phyloP scores from a whole-genome alignment of 2,888 invertebrate species.

The Monoplex corrugatus region DNA sequence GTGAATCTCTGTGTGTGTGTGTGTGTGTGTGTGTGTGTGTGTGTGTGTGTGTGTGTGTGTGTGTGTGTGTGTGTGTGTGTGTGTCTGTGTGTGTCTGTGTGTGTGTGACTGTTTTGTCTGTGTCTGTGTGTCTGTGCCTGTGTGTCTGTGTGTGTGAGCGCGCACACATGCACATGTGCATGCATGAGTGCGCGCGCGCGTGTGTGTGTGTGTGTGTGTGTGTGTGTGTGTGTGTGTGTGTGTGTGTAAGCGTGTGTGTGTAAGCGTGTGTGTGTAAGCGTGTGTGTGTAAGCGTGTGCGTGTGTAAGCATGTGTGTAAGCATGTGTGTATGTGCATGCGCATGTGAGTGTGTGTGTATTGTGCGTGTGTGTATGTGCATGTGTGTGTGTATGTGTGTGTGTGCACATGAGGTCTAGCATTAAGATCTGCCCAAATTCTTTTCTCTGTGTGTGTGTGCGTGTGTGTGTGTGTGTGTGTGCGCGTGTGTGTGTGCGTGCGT shows the following conservation, averaged over 20 bases:
- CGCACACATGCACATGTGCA: neutral
- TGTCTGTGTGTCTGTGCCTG: neutral
- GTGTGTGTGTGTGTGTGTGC: constrained; percentile 6
- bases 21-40: neutral
- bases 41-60: neutral
- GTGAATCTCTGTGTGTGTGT: neutral
- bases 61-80: neutral
- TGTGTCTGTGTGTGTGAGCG: neutral
- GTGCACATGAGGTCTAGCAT: neutral
- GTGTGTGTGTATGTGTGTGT: constrained; percentile 17
- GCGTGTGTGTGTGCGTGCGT: neutral
- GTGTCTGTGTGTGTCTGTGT: neutral
- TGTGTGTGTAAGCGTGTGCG: neutral
- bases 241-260: constrained; percentile 1
- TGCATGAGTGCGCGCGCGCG: neutral
- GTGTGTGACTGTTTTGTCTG: neutral
- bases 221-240: constrained; percentile 17
- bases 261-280: neutral
- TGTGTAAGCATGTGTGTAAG: neutral
- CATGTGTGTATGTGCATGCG: constrained; percentile 8
- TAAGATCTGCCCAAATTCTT: no score
- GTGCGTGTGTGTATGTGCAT: neutral
- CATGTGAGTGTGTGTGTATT: constrained; percentile 9
- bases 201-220: neutral
- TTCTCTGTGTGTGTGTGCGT: neutral